Conservation (phyloP, 1,140 invertebrate genomes). For the Leucophenga varia region DNA sequence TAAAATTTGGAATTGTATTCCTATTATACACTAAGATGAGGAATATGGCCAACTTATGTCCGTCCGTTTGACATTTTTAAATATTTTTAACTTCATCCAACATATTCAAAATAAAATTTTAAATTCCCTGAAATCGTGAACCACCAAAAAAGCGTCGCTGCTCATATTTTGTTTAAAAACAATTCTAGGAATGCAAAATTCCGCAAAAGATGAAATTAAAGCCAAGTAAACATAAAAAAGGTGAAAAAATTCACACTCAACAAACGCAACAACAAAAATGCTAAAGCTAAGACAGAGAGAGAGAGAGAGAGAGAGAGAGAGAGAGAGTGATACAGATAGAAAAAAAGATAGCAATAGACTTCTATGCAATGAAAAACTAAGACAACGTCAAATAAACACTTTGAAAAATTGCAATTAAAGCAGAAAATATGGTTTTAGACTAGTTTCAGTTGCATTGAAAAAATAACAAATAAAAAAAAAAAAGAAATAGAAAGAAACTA, state of each 20-base stretch:
- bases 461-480: not conserved
- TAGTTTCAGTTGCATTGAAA: conserved; percentile 32
- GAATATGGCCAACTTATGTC: not conserved
- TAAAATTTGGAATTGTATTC: not conserved
- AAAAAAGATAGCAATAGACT: too few species aligned
- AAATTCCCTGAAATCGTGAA: too few species aligned
- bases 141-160: too few species aligned
- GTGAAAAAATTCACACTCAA: conserved; percentile 48
- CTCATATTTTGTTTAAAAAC: too few species aligned
- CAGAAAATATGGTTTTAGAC: conserved; percentile 53
- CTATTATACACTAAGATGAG: not conserved
- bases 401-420: conserved; percentile 48
- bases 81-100: too few species aligned
- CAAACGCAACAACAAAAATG: conserved; percentile 31
- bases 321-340: too few species aligned
- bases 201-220: conserved; percentile 18
- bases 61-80: not conserved
- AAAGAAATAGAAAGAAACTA: conserved; percentile 10
- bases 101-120: too few species aligned
- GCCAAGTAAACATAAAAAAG: conserved; percentile 19
- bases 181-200: conserved; percentile 43
- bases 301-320: too few species aligned
- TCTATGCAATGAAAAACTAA: too few species aligned
- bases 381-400: conserved; percentile 30
- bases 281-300: too few species aligned